Conservation (phyloP, 2,113 vertebrate species). For the Irena cyanogastra region DNA sequence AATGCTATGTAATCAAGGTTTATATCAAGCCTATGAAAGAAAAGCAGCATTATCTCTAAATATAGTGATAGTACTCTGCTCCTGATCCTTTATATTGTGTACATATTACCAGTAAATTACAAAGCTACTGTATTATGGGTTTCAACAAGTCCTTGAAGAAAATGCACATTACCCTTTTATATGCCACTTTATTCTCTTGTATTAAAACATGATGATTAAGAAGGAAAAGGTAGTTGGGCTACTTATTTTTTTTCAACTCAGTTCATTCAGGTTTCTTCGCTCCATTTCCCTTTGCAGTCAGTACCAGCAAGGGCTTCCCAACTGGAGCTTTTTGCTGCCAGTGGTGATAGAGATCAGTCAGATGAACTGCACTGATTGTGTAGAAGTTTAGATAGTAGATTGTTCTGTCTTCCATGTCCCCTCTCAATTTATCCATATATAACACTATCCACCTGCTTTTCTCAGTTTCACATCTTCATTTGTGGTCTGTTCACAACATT, state of each 20-base stretch:
- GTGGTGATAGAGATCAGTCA: background rate
- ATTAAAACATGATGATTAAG: slow-evolving; percentile 68
- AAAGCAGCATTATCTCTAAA: slow-evolving; percentile 71
- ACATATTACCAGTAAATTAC: slow-evolving; percentile 31
- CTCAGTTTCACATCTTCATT: background rate
- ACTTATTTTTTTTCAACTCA: background rate
- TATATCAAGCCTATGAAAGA: slow-evolving; percentile 74
- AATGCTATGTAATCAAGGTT: slow-evolving; percentile 80
- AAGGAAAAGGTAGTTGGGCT: slow-evolving; percentile 28
- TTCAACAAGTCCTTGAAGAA: slow-evolving; percentile 42
- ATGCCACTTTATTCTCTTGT: slow-evolving; percentile 45
- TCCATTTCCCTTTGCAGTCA: background rate
- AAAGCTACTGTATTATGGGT: background rate
- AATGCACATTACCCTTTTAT: slow-evolving; percentile 19
- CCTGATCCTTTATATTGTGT: slow-evolving; percentile 41
- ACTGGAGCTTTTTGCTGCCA: background rate
- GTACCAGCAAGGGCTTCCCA: background rate
- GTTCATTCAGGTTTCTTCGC: slow-evolving; percentile 11
- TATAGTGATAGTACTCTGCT: slow-evolving; percentile 46
- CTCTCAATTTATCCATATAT: background rate
- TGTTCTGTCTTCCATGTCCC: background rate
- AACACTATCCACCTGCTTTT: background rate
- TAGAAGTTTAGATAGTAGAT: background rate
- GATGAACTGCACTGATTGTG: background rate
- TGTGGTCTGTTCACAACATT: background rate